A percentile compares a stretch with the other conserved stretches of the same genome.
phyloP scores from a whole-genome alignment of 2,113 vertebrate species.

The Taurulus bubalis region DNA sequence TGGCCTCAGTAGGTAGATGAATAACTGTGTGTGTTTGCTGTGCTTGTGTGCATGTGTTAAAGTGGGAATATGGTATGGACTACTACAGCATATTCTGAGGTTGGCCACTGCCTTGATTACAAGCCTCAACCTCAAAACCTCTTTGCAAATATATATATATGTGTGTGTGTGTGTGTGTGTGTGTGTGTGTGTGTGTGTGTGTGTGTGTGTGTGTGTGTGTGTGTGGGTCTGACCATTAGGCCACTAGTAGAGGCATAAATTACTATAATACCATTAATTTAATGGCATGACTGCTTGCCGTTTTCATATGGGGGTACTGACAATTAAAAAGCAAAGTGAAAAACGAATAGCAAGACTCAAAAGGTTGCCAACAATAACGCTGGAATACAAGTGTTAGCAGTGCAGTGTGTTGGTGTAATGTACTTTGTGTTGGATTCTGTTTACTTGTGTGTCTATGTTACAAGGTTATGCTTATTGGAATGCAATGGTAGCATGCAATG shows the following conservation, averaged over 20 bases:
- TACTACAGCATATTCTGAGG: slow-evolving; percentile 1
- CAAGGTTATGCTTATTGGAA: background rate
- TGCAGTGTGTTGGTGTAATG: background rate
- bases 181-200: slow-evolving; percentile 1
- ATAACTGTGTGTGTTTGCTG: slow-evolving; percentile 36
- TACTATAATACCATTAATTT: background rate
- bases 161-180: background rate
- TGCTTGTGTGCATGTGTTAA: slow-evolving; percentile 29
- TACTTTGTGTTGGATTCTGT: background rate
- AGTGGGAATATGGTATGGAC: slow-evolving; percentile 20
- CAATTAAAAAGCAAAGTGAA: background rate
- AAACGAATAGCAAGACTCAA: background rate
- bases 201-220: background rate
- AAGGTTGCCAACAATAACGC: background rate
- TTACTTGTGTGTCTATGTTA: background rate
- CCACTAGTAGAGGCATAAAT: background rate
- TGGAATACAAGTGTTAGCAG: background rate
- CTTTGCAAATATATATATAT: slow-evolving; percentile 11
- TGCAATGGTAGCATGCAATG: too few relatives aligned
- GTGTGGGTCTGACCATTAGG: background rate
- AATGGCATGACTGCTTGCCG: background rate
- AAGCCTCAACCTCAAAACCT: slow-evolving; percentile 20
- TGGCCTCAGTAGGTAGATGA: slow-evolving; percentile 66
- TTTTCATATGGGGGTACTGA: background rate
- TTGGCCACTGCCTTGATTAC: slow-evolving; percentile 17